Base-by-base conservation (phyloP, 2,888 invertebrate genomes). In the Drosophila buzzatii region DNA sequence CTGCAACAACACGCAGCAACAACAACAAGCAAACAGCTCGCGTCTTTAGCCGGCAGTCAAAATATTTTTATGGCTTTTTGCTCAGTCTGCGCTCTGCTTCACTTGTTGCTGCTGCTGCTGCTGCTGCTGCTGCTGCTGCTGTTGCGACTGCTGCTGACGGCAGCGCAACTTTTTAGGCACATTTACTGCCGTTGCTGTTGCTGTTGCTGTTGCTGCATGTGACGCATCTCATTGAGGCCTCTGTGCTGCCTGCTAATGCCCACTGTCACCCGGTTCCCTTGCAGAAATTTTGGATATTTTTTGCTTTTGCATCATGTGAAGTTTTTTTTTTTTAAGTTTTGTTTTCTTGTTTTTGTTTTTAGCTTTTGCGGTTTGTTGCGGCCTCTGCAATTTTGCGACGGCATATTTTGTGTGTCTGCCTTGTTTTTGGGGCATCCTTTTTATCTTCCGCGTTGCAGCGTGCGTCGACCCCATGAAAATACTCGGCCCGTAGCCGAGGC, bases 391-490 rank as follows among this genome's bases (percentile, higher is more conserved):
- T 89, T 82, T 86, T 63, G 78, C 64, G 81, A 61, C 81, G 79
- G 82, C 77, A 77, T 76, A 79, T 81, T 89, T 79, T 72, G 68
- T 65, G 70, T 67, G 73, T 58, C 49, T 67, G 73, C 56, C 49
- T 55, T 49, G 59, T 72, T 78, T 78, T 88, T 79, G 79, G 83
- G 84, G 85, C 83, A 89, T 86, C 90, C 88, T 88, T 89, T 86
- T 84, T 82, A 87, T 87, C 83, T 89, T 87, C 88, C 90, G 90
- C 88, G 90, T 87, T 89, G 77, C 83, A 71, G 85, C 73, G 86
- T 66, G 55, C 86, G 65, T 72, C 73, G 86, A 87, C 81, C 86
- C 60, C 75, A 69, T 55, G 63, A 39, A 52, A 56, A 56, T 42
- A 64, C 37, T 42, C 58, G 31, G 51, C 53, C 49, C 37, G 35